Percentiles rank a stretch among this genome's conserved stretches.
phyloP scores from a whole-genome alignment of 2,113 vertebrate genomes.

The Mormyrus lacerda region DNA sequence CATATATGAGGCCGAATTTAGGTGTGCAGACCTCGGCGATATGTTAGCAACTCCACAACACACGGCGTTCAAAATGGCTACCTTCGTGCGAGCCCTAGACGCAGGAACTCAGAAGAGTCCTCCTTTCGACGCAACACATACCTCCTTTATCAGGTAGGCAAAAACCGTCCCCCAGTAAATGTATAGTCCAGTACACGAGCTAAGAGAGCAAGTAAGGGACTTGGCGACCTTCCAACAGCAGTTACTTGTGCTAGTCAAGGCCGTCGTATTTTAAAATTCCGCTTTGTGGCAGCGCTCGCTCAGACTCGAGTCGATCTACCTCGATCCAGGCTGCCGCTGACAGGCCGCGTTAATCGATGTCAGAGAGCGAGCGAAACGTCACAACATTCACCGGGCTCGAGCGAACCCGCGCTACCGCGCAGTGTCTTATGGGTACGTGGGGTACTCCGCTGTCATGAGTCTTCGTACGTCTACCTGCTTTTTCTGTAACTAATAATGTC shows the following conservation, averaged over 20 bases:
- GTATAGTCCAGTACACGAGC: conserved; percentile 1
- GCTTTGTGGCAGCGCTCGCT: conserved; percentile 51
- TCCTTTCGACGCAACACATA: conserved; percentile 22
- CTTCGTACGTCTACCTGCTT: neutral
- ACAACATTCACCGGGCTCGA: neutral
- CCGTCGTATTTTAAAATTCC: neutral
- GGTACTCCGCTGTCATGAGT: neutral
- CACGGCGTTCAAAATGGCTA: conserved; percentile 19
- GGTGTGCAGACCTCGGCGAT: neutral
- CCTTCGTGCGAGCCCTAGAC: neutral
- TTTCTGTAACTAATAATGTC: neutral
- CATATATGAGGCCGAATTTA: neutral
- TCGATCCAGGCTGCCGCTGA: conserved; percentile 3
- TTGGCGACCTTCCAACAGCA: neutral
- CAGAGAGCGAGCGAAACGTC: conserved; percentile 7
- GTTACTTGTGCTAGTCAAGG: neutral
- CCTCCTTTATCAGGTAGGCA: conserved; percentile 23
- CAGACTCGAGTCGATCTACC: conserved; percentile 23
- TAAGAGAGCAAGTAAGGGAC: neutral
- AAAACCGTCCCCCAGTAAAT: conserved; percentile 13
- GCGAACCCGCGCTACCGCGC: neutral
- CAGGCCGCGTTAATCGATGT: conserved; percentile 14
- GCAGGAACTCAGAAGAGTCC: conserved; percentile 24
- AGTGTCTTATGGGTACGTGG: neutral
- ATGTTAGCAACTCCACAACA: conserved; percentile 9